Percentiles rank a stretch among this genome's conserved stretches.
Evolutionary conservation across 2,888 invertebrate genomes (phyloP).

Genomic region (Brachycybe producta): DNA sequence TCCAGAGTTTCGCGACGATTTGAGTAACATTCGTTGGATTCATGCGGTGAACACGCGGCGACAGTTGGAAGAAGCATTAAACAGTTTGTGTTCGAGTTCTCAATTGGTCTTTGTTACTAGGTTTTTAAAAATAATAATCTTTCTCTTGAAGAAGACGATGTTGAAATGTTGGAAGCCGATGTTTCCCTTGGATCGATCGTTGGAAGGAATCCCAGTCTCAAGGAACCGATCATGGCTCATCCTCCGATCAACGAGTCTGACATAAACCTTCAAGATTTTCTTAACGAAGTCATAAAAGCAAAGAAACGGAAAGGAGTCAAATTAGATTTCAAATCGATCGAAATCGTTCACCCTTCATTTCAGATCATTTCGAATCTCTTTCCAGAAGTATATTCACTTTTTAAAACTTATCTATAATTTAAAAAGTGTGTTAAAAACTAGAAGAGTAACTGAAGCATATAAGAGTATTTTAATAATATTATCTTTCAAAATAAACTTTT

Average conservation of each 20-base stretch:
- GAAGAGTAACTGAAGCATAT: too few relatives aligned
- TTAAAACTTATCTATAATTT: too few relatives aligned
- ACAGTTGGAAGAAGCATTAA: conserved; percentile 47
- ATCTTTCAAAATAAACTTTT: too few relatives aligned
- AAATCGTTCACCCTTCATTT: conserved; percentile 44
- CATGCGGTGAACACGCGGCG: conserved; percentile 67
- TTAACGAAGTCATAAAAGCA: conserved; percentile 43
- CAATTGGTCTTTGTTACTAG: not conserved
- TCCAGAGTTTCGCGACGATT: conserved; percentile 42
- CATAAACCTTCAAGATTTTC: conserved; percentile 57
- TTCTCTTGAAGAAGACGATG: conserved; percentile 38
- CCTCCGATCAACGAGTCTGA: conserved; percentile 60
- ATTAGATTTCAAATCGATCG: conserved; percentile 71
- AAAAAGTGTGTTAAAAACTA: too few relatives aligned
- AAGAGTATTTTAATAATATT: too few relatives aligned
- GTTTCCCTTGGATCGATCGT: conserved; percentile 48
- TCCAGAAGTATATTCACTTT: too few relatives aligned
- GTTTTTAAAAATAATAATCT: not conserved
- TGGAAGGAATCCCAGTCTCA: conserved; percentile 27
- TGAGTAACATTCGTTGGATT: conserved; percentile 65
- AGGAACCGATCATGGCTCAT: conserved; percentile 69
- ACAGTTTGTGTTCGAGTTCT: conserved; percentile 27
- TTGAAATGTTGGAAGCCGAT: conserved; percentile 78
- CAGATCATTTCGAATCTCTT: too few relatives aligned
- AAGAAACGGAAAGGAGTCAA: conserved; percentile 60